Evolutionary conservation across 2,113 vertebrate species (phyloP), one percentile per base, ranked within the genome.

Genomic region (Hemichromis elongatus): DNA sequence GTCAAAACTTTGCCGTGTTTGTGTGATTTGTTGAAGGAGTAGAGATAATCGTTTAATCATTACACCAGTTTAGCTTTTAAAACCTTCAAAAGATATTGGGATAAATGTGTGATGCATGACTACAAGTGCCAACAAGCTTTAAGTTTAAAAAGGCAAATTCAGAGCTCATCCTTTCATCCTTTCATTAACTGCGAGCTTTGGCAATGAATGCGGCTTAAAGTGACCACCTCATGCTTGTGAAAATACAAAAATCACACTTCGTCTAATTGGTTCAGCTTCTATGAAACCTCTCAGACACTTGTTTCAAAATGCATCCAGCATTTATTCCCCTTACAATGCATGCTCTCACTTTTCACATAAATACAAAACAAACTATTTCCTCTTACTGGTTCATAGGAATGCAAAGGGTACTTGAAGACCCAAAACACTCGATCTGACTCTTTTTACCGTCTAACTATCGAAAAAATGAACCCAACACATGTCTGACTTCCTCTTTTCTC

Each of bases 41-140:
- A 11, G 50, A 45, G 88, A 86, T 85, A 66, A 77, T 75, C 66
- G 55, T 87, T 92, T 86, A 61, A 84, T 90, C 83, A 84, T 28
- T 26, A n/a, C n/a, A 86, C 68, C 83, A 75, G 75, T 87, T 63
- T 35, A n/a, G 53, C 57, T 28, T 82, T 73, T 83, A 57, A 57
- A 21, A n/a, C 56, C 52, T 18, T 30, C 59, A 68, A 86, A 86
- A 37, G 28, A 57, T 40, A 13, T n/a, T 37, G 24, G 21, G 26
- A 80, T 59, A 26, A 28, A 37, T 78, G 26, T 19, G 37, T 53
- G n/a, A 77, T 53, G 42, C 40, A 47, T 28, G 30, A 42, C 3
- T 19, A 18, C 30, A 40, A 68, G 24, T 5, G 3, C 3, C 12
- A 5, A 33, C 45, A 52, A 75, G 45, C 45, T 50, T 13, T 30